A percentile compares a stretch with the other conserved stretches of the same genome.
phyloP scores from a whole-genome alignment of 2,797 vertebrate species.

The Margarornis squamiger region DNA sequence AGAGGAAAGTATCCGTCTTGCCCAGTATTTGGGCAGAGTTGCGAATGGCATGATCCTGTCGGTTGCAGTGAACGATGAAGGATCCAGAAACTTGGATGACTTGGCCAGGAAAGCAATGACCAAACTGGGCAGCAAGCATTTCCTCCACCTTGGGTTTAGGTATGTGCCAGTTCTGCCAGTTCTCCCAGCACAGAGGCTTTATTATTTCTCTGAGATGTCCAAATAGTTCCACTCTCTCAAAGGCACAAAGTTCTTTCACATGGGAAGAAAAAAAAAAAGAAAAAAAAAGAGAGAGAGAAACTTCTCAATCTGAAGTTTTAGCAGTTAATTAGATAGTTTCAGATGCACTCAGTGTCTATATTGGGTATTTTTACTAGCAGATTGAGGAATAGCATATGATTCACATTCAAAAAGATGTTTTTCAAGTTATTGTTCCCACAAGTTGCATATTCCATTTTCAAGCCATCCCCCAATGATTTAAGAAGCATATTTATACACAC shows the following conservation, averaged over 20 bases:
- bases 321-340: conserved; percentile 28
- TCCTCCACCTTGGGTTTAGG: conserved; percentile 91
- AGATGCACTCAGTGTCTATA: neutral
- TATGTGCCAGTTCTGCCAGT: conserved; percentile 59
- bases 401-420: conserved; percentile 15
- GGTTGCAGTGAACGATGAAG: conserved; percentile 93
- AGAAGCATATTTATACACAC: neutral
- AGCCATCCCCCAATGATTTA: neutral
- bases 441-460: conserved; percentile 14
- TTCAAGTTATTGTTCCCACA: conserved; percentile 11
- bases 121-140: conserved; percentile 89
- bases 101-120: conserved; percentile 85
- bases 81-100: conserved; percentile 92
- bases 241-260: conserved; percentile 54
- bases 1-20: conserved; percentile 88
- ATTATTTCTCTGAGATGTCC: conserved; percentile 23
- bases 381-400: neutral
- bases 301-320: conserved; percentile 4
- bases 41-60: conserved; percentile 84
- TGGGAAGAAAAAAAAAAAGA: neutral
- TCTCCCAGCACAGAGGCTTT: conserved; percentile 44
- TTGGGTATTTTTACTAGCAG: conserved; percentile 36
- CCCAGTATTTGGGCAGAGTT: conserved; percentile 83
- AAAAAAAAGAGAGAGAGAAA: neutral
- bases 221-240: conserved; percentile 54